Percentiles rank a stretch among this genome's conserved stretches.
Evolutionary conservation across 1,140 invertebrate genomes (phyloP).

Genomic region (Drosophila nasuta): DNA sequence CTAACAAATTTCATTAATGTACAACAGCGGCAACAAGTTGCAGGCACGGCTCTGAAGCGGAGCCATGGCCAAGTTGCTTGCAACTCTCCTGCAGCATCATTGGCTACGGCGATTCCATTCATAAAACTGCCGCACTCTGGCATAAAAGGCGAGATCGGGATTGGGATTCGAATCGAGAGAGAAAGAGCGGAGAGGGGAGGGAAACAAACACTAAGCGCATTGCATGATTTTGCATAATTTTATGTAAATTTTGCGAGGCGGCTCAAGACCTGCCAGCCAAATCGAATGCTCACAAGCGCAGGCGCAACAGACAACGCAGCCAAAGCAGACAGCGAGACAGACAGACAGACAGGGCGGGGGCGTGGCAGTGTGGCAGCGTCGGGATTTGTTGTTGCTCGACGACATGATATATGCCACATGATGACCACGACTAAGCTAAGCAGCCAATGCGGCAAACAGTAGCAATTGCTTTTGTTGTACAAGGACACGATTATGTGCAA

Average conservation of each 20-base stretch:
- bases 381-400: slow-evolving; percentile 46
- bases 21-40: slow-evolving; percentile 82
- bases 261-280: slow-evolving; percentile 38
- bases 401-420: slow-evolving; percentile 82
- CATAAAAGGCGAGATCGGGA: slow-evolving; percentile 15
- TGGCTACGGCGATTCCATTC: slow-evolving; percentile 66
- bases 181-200: slow-evolving; percentile 14
- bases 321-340: neutral
- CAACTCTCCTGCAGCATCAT: slow-evolving; percentile 13
- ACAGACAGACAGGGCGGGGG: slow-evolving; percentile 51
- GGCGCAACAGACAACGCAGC: slow-evolving; percentile 11
- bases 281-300: slow-evolving; percentile 44
- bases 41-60: slow-evolving; percentile 45
- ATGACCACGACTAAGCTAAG: slow-evolving; percentile 54
- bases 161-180: neutral
- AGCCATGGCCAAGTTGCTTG: slow-evolving; percentile 38
- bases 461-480: slow-evolving; percentile 84
- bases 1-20: slow-evolving; percentile 84
- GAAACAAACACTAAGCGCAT: slow-evolving; percentile 80
- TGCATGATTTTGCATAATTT: slow-evolving; percentile 85
- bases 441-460: slow-evolving; percentile 76
- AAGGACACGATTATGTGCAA: slow-evolving; percentile 75
- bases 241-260: slow-evolving; percentile 78
- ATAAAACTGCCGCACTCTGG: slow-evolving; percentile 72
- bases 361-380: slow-evolving; percentile 74